phyloP scores from a whole-genome alignment of 2,797 vertebrate species.

The Rhinichthys osculus region DNA sequence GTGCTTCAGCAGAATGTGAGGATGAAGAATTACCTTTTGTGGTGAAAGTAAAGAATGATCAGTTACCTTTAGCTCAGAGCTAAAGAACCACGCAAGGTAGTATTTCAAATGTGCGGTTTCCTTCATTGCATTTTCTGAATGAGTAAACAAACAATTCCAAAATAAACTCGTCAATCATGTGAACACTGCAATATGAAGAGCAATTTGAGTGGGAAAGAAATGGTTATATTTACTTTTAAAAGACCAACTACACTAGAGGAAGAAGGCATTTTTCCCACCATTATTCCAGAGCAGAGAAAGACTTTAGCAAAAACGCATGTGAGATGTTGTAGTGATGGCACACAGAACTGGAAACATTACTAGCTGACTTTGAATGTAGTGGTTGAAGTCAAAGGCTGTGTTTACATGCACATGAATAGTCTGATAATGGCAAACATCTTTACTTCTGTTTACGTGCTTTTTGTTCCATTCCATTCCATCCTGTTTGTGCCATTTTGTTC shows the following conservation, averaged over 20 bases:
- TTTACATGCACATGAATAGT: background rate
- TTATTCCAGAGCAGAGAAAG: conserved; percentile 45
- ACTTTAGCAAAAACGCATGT: conserved; percentile 15
- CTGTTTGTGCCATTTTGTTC: background rate
- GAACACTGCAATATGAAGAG: background rate
- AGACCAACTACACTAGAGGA: background rate
- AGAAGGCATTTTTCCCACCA: conserved; percentile 52
- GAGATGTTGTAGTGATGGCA: conserved; percentile 7
- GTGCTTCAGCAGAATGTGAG: conserved; percentile 20
- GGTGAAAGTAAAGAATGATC: conserved; percentile 24
- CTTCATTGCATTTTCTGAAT: background rate
- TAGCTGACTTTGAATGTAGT: conserved; percentile 5
- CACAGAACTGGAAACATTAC: conserved; percentile 1
- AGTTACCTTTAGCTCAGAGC: conserved; percentile 11
- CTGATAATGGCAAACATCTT: conserved; percentile 8
- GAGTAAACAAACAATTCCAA: conserved; percentile 13
- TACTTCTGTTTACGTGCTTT: background rate
- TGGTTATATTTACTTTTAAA: conserved; percentile 26
- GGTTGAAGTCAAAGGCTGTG: background rate
- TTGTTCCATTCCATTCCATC: too few relatives aligned
- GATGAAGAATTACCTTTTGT: conserved; percentile 19
- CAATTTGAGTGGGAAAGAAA: conserved; percentile 9
- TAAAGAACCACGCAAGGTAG: conserved; percentile 13
- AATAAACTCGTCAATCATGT: background rate
- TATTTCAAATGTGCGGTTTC: conserved; percentile 3